Base-by-base conservation (phyloP, 2,888 invertebrate species). In the Apodemia zela region DNA sequence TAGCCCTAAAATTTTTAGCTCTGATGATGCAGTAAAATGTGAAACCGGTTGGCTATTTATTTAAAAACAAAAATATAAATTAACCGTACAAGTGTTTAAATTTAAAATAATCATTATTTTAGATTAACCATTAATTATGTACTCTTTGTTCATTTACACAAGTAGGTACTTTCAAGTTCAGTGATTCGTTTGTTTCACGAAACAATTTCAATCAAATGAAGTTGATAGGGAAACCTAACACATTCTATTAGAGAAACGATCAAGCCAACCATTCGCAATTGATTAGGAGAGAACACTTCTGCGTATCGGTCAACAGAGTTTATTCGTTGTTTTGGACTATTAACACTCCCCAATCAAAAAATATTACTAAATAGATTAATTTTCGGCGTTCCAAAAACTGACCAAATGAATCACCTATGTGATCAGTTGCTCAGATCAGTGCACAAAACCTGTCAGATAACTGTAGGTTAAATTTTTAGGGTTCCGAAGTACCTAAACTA, bases 171-270 rank as follows among this genome's bases (percentile, higher is more conserved):
- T 3, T 15, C 5, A 42, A 42, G 42, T 42, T 42, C 42, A 42
- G 15, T 42, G 42, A 15, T 42, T 42, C 42, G 42, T 42, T 15
- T 42, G 15, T 42, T 5, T 42, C 15, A 42, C 42, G 21, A 25
- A 21, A 60, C 51, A 18, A 67, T 68, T 65, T 63, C 66, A 66
- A 72, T 66, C 65, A 66, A 62, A 54, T 63, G 63, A 58, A 66
- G 68, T 66, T 61, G 62, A 51, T 51, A 21, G 58, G 18, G 69
- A 70, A 72, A 68, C 69, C 70, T 62, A 66, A 63, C 69, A 69
- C 66, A 66, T 60, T 66, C 68, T 64, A 68, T 70, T 67, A 67
- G 18, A 11, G 38, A 59, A 25, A 25, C 21, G 15, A 38, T 60
- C 60, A 60, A 60, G 42, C 45, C 60, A 25, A 60, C 25, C 38